Base-by-base conservation (phyloP, 2,888 invertebrate species). In the Scaptomyza flava region DNA sequence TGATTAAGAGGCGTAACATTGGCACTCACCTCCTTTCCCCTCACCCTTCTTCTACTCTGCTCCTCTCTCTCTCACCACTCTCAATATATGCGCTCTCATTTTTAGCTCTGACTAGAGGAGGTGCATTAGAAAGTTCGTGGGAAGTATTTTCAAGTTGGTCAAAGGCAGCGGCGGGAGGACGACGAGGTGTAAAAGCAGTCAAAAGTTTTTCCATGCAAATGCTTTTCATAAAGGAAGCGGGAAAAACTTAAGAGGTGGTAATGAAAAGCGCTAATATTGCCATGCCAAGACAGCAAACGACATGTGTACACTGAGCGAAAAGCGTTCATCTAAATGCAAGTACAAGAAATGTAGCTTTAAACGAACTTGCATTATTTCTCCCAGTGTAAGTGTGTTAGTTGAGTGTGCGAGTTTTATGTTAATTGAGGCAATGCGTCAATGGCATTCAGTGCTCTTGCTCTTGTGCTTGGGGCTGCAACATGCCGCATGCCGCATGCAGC, bases 41-140 rank as follows among this genome's bases (percentile, higher is more conserved):
- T 11, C 8, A 23, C 23, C n/a, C 14, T n/a, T 17, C 17, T 17
- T 17, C 17, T 17, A 1, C 17, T 17, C 17, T 17, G 17, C 17
- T 17, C 17, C 1, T 23, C 23, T 11, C 14, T 17, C 41, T 20
- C 38, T 34, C n/a, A n/a, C n/a, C n/a, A n/a, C n/a, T n/a, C n/a
- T n/a, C n/a, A n/a, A 20, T 7, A 36, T 2, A 20, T 30, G 38
- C 48, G 38, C 48, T 46, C 14, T 46, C 27, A 57, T 77, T 57
- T 43, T 56, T 52, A 8, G 38, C 38, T 48, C 5, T 20, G 60
- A 56, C 27, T 23, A 31, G 34, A 38, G 43, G 58, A 47, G 45
- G 52, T 68, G 84, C 84, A 88, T 86, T 85, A 85, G 88, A 85
- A 85, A 85, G 84, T 88, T 88, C 88, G 84, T 84, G 88, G 88